phyloP scores from a whole-genome alignment of 2,888 invertebrate species.

The Prostheceraeus crozeri region DNA sequence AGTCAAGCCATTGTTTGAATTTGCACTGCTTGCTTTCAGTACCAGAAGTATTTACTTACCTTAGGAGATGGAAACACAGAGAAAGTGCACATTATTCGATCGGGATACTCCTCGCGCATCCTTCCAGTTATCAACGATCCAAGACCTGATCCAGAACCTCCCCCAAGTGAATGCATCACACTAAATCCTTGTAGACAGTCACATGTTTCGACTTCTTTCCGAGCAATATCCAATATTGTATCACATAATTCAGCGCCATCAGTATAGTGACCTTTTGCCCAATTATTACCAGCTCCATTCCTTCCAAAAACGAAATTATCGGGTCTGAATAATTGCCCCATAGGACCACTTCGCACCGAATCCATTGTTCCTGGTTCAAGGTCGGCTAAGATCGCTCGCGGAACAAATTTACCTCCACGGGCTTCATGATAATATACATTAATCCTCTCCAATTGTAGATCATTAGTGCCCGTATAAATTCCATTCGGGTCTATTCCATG shows the following conservation, averaged over 20 bases:
- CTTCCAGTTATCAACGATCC: conserved; percentile 9
- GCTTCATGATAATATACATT: no score
- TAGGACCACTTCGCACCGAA: conserved; percentile 80
- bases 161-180: conserved; percentile 62
- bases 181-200: conserved; percentile 72
- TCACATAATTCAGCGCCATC: conserved; percentile 67
- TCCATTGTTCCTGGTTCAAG: conserved; percentile 93
- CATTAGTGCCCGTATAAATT: no score
- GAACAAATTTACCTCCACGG: conserved; percentile 58
- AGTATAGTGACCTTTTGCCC: conserved; percentile 84
- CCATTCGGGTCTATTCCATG: no score
- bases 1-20: no score
- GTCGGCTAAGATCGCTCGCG: conserved; percentile 68
- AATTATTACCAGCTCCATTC: conserved; percentile 72
- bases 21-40: no score
- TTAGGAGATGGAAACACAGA: conserved; percentile 81
- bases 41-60: no score
- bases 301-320: conserved; percentile 80
- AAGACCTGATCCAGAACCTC: conserved; percentile 29
- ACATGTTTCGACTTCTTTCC: conserved; percentile 73
- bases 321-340: conserved; percentile 80
- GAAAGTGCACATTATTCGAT: conserved; percentile 84
- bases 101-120: conserved; percentile 39
- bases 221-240: conserved; percentile 62
- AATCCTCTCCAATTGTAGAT: no score